Conservation (phyloP, 37 sponge, comb jelly and placozoan species). For the Hexactinellida sp. region DNA sequence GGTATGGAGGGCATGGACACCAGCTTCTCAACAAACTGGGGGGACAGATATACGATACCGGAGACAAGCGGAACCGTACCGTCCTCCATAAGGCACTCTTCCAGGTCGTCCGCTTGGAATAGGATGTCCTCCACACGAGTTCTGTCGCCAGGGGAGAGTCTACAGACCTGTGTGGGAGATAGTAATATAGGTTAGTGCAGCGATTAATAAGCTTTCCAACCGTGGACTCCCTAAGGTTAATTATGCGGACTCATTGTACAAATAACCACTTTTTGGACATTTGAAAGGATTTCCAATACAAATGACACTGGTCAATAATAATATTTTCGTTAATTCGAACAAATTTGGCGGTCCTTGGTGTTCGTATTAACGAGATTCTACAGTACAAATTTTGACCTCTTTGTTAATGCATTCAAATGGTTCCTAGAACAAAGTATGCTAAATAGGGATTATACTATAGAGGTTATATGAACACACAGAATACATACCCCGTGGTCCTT, state of each 20-base stretch:
- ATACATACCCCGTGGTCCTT: neutral
- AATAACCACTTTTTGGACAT: no score
- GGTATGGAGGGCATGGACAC: conserved; percentile 38
- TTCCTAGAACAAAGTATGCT: no score
- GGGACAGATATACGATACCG: conserved; percentile 51
- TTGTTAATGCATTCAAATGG: no score
- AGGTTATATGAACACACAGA: neutral
- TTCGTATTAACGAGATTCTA: no score
- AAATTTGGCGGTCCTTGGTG: no score
- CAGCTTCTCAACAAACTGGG: conserved; percentile 27
- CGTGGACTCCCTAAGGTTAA: no score
- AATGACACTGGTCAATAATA: no score
- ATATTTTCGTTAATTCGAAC: no score
- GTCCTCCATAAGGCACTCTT: neutral
- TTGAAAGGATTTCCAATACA: no score
- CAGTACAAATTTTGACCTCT: no score
- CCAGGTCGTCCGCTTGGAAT: neutral
- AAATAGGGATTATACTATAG: no score
- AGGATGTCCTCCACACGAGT: neutral
- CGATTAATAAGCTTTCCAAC: neutral
- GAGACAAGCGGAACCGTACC: conserved; percentile 26
- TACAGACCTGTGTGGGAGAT: neutral
- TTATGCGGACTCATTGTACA: no score
- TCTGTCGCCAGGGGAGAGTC: neutral
- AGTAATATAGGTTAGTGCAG: neutral